These are phyloP conservation scores for Campoletis raptor DNA, from an alignment of 2,888 invertebrate species.

Conservation along the genomic window DNA sequence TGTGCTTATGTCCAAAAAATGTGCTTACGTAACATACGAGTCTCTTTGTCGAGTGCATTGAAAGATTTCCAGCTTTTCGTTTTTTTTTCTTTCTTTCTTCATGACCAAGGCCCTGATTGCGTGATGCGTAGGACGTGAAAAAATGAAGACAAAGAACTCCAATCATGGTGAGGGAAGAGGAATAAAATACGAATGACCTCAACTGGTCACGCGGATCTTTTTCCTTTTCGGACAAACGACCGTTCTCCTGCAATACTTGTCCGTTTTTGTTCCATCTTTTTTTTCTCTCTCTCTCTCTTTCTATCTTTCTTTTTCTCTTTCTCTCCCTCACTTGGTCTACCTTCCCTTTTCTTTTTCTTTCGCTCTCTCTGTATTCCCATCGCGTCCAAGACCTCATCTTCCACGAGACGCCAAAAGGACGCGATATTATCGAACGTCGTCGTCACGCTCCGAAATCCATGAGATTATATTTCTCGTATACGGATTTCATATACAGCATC, in stretches of 20 bases:
- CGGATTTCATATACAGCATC: conserved; percentile 70
- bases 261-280: background rate
- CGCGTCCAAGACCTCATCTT: conserved; percentile 52
- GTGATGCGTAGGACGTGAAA: conserved; percentile 13
- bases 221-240: conserved; percentile 18
- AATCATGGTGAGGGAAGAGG: conserved; percentile 5
- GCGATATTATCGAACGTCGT: conserved; percentile 5
- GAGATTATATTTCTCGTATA: conserved; percentile 6
- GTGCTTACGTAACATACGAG: conserved; percentile 64
- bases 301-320: conserved; percentile 9
- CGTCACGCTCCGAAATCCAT: conserved; percentile 42
- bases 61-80: conserved; percentile 17
- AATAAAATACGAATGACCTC: conserved; percentile 43
- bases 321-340: background rate
- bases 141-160: background rate
- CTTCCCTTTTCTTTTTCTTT: conserved; percentile 23
- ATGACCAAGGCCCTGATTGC: background rate
- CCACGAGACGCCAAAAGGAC: conserved; percentile 35
- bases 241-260: conserved; percentile 12
- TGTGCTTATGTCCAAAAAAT: conserved; percentile 59
- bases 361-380: conserved; percentile 21
- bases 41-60: conserved; percentile 49
- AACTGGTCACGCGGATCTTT: conserved; percentile 24
- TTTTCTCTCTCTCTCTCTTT: background rate
- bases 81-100: conserved; percentile 17